Evolutionary conservation across 2,113 vertebrate genomes (phyloP).

Genomic region (Malaclemys terrapin): DNA sequence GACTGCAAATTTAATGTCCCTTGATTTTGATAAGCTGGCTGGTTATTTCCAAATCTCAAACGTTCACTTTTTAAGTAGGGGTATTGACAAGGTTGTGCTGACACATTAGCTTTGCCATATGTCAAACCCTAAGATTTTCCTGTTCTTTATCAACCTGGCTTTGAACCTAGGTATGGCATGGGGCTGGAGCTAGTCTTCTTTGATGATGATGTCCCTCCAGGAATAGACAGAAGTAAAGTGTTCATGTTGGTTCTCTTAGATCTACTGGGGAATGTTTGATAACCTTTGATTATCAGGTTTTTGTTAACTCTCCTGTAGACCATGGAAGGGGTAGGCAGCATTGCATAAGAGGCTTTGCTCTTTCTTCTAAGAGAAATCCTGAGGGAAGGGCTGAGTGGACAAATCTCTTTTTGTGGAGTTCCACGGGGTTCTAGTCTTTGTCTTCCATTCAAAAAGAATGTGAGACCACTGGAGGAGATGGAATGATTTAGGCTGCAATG

Average conservation of each 20-base stretch:
- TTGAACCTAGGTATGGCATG: background rate
- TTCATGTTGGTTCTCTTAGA: background rate
- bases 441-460: background rate
- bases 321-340: background rate
- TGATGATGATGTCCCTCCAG: background rate
- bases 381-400: background rate
- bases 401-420: background rate
- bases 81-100: background rate
- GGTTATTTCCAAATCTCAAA: background rate
- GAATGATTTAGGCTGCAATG: background rate
- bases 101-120: background rate
- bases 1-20: background rate
- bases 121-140: background rate
- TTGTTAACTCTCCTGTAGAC: background rate
- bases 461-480: accelerated
- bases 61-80: background rate
- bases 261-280: background rate
- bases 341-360: background rate
- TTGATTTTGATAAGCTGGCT: background rate
- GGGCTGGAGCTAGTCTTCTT: background rate
- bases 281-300: background rate
- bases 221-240: background rate
- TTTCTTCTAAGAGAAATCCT: background rate
- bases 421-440: background rate
- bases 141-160: background rate